These are phyloP conservation scores for Drosophila nigrodunni DNA, from an alignment of 1,140 invertebrate species.

Conservation along the genomic window DNA sequence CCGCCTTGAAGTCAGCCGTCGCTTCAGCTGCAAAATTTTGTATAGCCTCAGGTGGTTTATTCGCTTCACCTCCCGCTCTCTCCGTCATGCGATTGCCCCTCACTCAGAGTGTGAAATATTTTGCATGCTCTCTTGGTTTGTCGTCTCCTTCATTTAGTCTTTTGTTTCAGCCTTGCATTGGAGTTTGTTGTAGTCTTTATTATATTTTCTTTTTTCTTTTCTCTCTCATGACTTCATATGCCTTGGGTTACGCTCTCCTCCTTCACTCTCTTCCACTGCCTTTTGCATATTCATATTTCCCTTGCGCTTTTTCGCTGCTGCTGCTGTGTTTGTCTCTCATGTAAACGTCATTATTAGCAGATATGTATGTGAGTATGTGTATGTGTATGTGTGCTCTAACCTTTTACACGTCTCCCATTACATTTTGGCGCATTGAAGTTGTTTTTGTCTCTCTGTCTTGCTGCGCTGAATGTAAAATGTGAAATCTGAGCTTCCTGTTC, in stretches of 20 bases:
- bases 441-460: slow-evolving; percentile 38
- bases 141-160: slow-evolving; percentile 20
- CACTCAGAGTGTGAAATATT: slow-evolving; percentile 45
- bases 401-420: slow-evolving; percentile 45
- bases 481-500: slow-evolving; percentile 80
- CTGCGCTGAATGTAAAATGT: slow-evolving; percentile 58
- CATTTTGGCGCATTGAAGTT: slow-evolving; percentile 42
- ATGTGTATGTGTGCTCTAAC: neutral
- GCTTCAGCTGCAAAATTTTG: slow-evolving; percentile 39
- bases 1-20: slow-evolving; percentile 50
- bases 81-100: neutral
- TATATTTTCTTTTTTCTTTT: slow-evolving; percentile 8
- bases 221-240: neutral
- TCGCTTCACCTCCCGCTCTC: neutral
- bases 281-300: slow-evolving; percentile 62
- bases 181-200: slow-evolving; percentile 13
- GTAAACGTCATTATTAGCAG: slow-evolving; percentile 61
- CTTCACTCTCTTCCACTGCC: slow-evolving; percentile 2
- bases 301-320: slow-evolving; percentile 53
- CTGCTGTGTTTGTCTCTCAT: slow-evolving; percentile 45
- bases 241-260: slow-evolving; percentile 3
- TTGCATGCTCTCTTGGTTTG: slow-evolving; percentile 32
- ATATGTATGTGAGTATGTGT: neutral
- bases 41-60: slow-evolving; percentile 51
- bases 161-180: slow-evolving; percentile 45